Evolutionary conservation across 1,140 invertebrate species (phyloP).

Genomic region (Apolygus lucorum): DNA sequence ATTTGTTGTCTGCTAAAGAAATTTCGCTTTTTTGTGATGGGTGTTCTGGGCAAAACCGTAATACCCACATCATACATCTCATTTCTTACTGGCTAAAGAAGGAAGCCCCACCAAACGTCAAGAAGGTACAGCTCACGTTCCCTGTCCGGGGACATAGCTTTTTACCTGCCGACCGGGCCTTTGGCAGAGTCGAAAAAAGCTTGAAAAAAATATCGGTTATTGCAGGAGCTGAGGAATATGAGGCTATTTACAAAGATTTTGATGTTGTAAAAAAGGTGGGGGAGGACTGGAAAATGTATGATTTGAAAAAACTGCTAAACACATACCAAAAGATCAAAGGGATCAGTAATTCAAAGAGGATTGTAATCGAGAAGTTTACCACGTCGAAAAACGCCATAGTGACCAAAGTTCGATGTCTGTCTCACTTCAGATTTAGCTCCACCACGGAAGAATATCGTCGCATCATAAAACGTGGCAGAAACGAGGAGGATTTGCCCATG

Average conservation of each 20-base stretch:
- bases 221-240: constrained; percentile 23
- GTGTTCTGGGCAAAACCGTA: constrained; percentile 18
- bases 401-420: background rate
- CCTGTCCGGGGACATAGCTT: constrained; percentile 37
- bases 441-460: background rate
- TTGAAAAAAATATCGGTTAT: constrained; percentile 28
- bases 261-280: constrained; percentile 15
- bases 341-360: background rate
- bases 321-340: background rate
- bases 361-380: background rate
- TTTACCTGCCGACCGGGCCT: constrained; percentile 35
- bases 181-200: constrained; percentile 35
- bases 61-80: constrained; percentile 20
- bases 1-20: background rate
- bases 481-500: background rate
- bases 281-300: constrained; percentile 23
- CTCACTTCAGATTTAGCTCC: background rate
- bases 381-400: background rate
- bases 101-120: background rate
- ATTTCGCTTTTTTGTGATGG: constrained; percentile 14
- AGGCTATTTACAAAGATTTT: constrained; percentile 22
- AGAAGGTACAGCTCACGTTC: constrained; percentile 21
- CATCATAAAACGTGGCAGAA: background rate
- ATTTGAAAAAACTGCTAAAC: constrained; percentile 17
- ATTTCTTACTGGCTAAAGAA: constrained; percentile 18